A percentile compares a stretch with the other conserved stretches of the same genome.
These are phyloP conservation scores for Cryptocephalus moraei DNA, from an alignment of 2,888 invertebrate species.

Conservation along the genomic window DNA sequence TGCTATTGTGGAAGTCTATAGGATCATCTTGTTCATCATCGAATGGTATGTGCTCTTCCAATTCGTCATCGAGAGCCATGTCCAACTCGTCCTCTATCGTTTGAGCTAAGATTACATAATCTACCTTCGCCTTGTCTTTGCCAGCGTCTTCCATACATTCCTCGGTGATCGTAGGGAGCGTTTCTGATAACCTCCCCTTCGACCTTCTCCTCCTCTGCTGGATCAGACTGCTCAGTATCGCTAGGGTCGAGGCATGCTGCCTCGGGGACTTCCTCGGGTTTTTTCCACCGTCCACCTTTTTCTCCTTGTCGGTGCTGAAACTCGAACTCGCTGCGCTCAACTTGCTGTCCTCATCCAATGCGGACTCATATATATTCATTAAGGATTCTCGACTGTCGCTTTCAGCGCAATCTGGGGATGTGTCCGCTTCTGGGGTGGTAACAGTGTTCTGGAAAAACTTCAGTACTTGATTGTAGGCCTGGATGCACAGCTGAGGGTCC, in stretches of 20 bases:
- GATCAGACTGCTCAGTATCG: slow-evolving; percentile 62
- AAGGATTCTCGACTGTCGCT: slow-evolving; percentile 13
- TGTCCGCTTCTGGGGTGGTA: slow-evolving; percentile 26
- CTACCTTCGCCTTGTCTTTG: slow-evolving; percentile 14
- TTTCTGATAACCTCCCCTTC: slow-evolving; percentile 13
- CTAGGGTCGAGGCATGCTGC: slow-evolving; percentile 80
- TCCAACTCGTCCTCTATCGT: slow-evolving; percentile 39
- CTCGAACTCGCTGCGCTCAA: slow-evolving; percentile 17
- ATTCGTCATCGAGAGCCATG: slow-evolving; percentile 16
- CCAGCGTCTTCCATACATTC: slow-evolving; percentile 14
- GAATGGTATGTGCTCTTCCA: slow-evolving; percentile 7
- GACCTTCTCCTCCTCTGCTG: slow-evolving; percentile 43
- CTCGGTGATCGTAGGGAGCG: slow-evolving; percentile 23
- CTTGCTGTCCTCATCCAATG: slow-evolving; percentile 28
- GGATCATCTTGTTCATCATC: slow-evolving; percentile 26
- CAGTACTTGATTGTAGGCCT: slow-evolving; percentile 37
- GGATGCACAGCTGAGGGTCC: slow-evolving; percentile 44
- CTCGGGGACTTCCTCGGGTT: slow-evolving; percentile 76
- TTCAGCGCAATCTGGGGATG: slow-evolving; percentile 10
- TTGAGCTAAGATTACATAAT: slow-evolving; percentile 31
- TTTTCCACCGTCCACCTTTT: slow-evolving; percentile 29
- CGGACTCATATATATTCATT: slow-evolving; percentile 11
- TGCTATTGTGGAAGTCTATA: slow-evolving; percentile 26
- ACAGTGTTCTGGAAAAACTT: slow-evolving; percentile 30
- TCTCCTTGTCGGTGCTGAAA: neutral